phyloP scores from a whole-genome alignment of 2,113 vertebrate species.

The Laticauda laticaudata region DNA sequence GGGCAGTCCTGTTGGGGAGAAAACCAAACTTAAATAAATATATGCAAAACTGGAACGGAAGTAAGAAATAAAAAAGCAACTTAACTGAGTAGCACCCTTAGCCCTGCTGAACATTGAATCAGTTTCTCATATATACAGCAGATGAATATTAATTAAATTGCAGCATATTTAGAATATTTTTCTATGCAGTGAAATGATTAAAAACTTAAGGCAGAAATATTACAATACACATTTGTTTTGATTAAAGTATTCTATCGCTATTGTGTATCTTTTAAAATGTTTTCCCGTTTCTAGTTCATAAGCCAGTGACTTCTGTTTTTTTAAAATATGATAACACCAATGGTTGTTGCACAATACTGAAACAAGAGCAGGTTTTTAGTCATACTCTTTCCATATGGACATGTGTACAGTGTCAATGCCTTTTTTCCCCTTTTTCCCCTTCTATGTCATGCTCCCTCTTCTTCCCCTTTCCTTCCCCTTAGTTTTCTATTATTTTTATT shows the following conservation, averaged over 20 bases:
- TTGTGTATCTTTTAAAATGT: neutral
- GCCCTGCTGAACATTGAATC: constrained; percentile 7
- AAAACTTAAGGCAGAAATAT: neutral
- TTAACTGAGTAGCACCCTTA: neutral
- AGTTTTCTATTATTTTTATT: neutral
- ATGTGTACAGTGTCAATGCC: neutral
- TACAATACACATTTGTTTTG: constrained; percentile 37
- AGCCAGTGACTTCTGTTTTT: constrained; percentile 35
- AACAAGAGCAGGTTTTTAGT: neutral
- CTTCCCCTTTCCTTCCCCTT: neutral
- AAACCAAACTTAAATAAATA: constrained; percentile 56
- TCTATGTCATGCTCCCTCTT: too few species aligned
- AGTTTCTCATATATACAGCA: constrained; percentile 3
- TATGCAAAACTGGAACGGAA: constrained; percentile 22
- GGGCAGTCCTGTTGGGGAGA: constrained; percentile 65
- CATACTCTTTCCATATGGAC: neutral
- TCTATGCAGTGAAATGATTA: accelerated
- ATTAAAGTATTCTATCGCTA: constrained; percentile 18
- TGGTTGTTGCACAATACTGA: constrained; percentile 21
- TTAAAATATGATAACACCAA: constrained; percentile 37
- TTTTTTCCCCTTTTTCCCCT: neutral
- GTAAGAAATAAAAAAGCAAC: constrained; percentile 21
- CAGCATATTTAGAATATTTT: constrained; percentile 37
- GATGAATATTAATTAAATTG: constrained; percentile 18
- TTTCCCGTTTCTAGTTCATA: constrained; percentile 31